Percentiles rank a stretch among this genome's conserved stretches.
Evolutionary conservation across 2,797 vertebrate genomes (phyloP).

Genomic region (Chrosomus eos): DNA sequence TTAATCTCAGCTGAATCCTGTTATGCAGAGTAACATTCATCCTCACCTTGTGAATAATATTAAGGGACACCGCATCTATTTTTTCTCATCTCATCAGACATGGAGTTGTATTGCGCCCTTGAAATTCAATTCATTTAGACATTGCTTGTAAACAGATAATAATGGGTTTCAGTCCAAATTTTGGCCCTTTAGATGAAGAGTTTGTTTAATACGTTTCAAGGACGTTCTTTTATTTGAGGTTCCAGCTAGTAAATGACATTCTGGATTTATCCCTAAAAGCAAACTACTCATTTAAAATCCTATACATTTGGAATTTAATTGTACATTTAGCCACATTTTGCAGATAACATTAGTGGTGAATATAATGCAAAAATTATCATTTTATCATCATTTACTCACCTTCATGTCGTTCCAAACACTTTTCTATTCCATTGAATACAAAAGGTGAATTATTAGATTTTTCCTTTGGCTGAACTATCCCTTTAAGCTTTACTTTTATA

Average conservation of each 20-base stretch:
- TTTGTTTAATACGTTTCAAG: slow-evolving; percentile 32
- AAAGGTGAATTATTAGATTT: background rate
- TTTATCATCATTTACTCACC: background rate
- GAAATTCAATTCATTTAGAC: slow-evolving; percentile 66
- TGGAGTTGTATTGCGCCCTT: slow-evolving; percentile 64
- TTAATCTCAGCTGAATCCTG: slow-evolving; percentile 41
- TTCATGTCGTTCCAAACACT: background rate
- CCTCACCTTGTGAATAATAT: slow-evolving; percentile 57
- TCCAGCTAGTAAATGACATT: slow-evolving; percentile 21
- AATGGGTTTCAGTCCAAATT: slow-evolving; percentile 69
- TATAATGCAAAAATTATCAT: background rate
- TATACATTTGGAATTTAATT: background rate
- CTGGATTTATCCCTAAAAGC: background rate
- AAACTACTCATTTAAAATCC: slow-evolving; percentile 2
- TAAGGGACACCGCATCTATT: slow-evolving; percentile 17
- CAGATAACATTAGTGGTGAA: background rate
- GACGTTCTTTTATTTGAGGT: background rate
- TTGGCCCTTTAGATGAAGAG: slow-evolving; percentile 8
- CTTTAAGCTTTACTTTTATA: background rate
- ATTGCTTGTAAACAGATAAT: slow-evolving; percentile 65
- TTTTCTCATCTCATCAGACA: slow-evolving; percentile 56
- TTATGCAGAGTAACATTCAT: slow-evolving; percentile 46
- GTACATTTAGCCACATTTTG: background rate
- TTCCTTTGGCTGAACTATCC: background rate
- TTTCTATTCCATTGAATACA: background rate